A percentile compares a stretch with the other conserved stretches of the same genome.
Conservation (phyloP, 2,797 vertebrate species). For the Denticeps clupeoides region DNA sequence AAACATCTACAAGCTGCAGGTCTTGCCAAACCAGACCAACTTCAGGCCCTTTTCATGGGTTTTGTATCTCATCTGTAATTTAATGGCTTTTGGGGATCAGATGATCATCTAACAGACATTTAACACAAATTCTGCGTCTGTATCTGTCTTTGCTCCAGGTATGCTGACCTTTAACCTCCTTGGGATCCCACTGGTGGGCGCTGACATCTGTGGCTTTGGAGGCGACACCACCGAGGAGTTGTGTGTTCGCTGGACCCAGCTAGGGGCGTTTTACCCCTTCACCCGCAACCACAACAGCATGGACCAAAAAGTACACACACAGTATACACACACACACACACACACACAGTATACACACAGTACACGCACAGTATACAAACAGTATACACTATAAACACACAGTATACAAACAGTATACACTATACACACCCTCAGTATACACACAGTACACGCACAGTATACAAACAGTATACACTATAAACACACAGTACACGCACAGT, state of each 20-base stretch:
- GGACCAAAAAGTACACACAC: conserved; percentile 42
- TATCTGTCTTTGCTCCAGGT: conserved; percentile 43
- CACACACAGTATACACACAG: neutral
- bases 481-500: too few species aligned
- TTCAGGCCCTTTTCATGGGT: too few species aligned
- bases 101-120: too few species aligned
- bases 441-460: too few species aligned
- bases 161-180: conserved; percentile 80
- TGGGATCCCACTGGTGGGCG: conserved; percentile 72
- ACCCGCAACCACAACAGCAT: conserved; percentile 75
- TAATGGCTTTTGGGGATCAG: too few species aligned
- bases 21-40: too few species aligned
- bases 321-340: neutral
- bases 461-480: too few species aligned
- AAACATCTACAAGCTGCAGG: too few species aligned
- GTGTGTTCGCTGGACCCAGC: conserved; percentile 78
- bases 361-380: neutral
- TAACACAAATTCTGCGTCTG: too few species aligned
- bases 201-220: conserved; percentile 73
- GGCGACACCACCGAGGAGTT: conserved; percentile 70
- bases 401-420: too few species aligned
- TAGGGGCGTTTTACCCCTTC: conserved; percentile 80
- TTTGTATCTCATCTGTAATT: too few species aligned
- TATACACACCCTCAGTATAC: neutral
- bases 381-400: neutral